Percentiles rank a stretch among this genome's conserved stretches.
These are phyloP conservation scores for Portunus trituberculatus DNA, from an alignment of 1,140 invertebrate genomes.

Conservation along the genomic window DNA sequence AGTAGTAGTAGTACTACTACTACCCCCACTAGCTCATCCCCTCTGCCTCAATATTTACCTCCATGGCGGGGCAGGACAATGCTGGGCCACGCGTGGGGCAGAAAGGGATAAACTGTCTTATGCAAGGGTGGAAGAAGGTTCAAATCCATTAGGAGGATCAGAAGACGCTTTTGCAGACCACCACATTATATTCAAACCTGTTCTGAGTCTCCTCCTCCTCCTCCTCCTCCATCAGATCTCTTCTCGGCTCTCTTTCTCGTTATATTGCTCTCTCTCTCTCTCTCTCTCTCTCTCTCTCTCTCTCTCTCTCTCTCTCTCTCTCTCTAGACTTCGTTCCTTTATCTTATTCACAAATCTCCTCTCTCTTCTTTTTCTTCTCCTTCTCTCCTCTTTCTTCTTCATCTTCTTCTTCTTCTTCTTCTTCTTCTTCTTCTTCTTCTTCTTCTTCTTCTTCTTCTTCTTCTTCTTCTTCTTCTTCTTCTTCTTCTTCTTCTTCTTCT, in stretches of 20 bases:
- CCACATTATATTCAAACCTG: no score
- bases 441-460: not conserved
- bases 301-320: constrained; percentile 18
- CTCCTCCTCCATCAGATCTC: not conserved
- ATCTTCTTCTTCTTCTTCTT: not conserved
- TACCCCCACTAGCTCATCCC: not conserved
- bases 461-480: not conserved
- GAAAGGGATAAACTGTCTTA: not conserved
- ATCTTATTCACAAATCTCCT: not conserved
- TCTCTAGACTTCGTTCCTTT: not conserved
- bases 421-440: not conserved
- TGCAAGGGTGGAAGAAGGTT: not conserved
- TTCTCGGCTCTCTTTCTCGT: not conserved
- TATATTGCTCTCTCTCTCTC: not conserved
- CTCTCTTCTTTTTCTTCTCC: not conserved
- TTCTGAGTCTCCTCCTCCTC: not conserved
- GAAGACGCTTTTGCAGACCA: no score
- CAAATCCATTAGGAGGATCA: no score
- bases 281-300: not conserved
- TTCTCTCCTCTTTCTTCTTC: not conserved
- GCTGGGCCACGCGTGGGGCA: not conserved
- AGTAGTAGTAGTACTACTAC: not conserved
- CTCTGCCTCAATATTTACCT: not conserved
- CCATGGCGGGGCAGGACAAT: not conserved
- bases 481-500: not conserved